Base-by-base conservation (phyloP, 64 coral and sea anemone genomes). In the Montipora capricornis region DNA sequence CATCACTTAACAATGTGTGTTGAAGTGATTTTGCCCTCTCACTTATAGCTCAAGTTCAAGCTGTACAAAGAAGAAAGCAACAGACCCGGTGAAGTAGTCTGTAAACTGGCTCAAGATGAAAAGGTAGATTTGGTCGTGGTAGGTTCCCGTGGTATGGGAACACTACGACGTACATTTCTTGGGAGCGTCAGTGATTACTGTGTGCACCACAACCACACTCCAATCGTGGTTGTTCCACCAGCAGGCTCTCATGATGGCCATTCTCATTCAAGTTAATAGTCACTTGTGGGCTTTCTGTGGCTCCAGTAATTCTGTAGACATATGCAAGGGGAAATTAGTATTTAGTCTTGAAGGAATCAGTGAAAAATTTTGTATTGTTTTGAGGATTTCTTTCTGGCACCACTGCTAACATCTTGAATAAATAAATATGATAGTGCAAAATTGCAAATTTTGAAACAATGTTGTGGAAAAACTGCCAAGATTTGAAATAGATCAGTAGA, bases 101-200 rank as follows among this genome's bases (percentile, higher is more conserved):
- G 89, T 51, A 91, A 95, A 80, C 85, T 92, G 53, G 77, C 82
- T n/a, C 14, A 83, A 22, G 94, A 95, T 49, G 89, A 95, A 55
- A 8, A 75, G 19, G 89, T 69, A n/a, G 20, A 92, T 4, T n/a
- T 95, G 15, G 46, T 95, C 55, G 55, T 95, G 4, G 47, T 95
- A 74, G 94, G 94, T 46, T 92, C 89, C 4, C 89, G 94, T 76
- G 94, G 94, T 78, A 75, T 92, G 48, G 89, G 89, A 61, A 91
- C 89, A 19, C 7, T 95, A 20, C 94, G 94, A 6, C 89, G 94
- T 13, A 95, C 94, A 64, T 95, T 95, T 24, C 82, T 95, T 50
- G 94, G 94, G 3, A 95, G 94, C 70, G 90, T 91, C 16, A 95
- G 94, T 88, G 94, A 95, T 76, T 95, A 95, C 49, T 69, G 74